Conservation (phyloP, 2,113 vertebrate genomes). For the Gasterosteus aculeatus region DNA sequence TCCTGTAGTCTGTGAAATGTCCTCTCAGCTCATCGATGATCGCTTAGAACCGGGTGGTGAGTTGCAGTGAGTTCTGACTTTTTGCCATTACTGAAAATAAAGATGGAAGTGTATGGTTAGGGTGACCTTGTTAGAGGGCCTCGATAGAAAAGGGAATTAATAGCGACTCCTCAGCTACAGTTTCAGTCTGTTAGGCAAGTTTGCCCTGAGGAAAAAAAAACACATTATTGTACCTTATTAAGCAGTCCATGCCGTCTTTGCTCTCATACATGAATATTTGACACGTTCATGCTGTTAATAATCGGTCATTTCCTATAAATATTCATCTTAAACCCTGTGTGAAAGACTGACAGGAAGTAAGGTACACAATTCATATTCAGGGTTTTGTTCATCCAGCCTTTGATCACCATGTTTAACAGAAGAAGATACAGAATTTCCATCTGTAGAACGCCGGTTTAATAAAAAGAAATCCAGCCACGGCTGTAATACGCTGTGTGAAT, state of each 20-base stretch:
- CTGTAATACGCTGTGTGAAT: background rate
- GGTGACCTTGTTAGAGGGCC: background rate
- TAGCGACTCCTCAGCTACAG: conserved; percentile 9
- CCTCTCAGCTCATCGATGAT: background rate
- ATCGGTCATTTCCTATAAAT: background rate
- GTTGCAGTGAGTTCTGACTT: background rate
- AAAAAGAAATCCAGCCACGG: background rate
- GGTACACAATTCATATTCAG: background rate
- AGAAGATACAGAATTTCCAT: background rate
- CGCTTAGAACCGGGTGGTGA: background rate
- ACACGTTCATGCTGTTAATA: background rate
- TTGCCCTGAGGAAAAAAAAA: background rate
- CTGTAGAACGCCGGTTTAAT: background rate
- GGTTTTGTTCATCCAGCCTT: background rate
- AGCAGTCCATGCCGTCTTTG: background rate
- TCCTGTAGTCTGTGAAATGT: background rate
- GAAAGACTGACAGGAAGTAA: background rate
- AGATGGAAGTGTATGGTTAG: background rate
- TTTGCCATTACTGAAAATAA: background rate
- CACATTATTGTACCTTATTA: background rate
- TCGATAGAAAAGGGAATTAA: conserved; percentile 23
- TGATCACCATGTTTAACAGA: background rate
- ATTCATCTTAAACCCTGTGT: background rate
- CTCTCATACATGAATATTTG: background rate
- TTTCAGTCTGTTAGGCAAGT: background rate